These are phyloP conservation scores for Potamarius usumacintae DNA, from an alignment of 2,113 vertebrate genomes.

Conservation along the genomic window DNA sequence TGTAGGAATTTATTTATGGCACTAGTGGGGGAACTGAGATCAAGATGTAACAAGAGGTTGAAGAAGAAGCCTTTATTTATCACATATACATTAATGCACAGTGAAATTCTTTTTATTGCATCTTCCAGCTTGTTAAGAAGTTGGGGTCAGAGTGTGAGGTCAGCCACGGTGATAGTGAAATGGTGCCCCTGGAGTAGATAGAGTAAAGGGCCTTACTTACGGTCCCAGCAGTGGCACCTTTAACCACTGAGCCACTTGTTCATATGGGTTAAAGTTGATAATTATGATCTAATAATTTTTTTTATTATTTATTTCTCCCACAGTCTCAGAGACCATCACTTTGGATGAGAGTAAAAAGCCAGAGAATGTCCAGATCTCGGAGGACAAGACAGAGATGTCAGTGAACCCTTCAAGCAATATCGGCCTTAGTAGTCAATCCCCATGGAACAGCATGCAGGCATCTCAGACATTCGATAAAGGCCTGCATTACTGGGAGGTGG, in stretches of 20 bases:
- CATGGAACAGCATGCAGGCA: conserved; percentile 11
- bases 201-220: not conserved
- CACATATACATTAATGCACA: not conserved
- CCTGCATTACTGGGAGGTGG: conserved; percentile 54
- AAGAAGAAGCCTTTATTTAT: not conserved
- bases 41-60: not conserved
- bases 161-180: not conserved
- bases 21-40: not conserved
- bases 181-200: not conserved
- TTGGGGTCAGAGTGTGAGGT: not conserved
- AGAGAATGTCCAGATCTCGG: conserved; percentile 66
- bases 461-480: conserved; percentile 39
- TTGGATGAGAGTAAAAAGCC: conserved; percentile 69
- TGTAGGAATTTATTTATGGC: not conserved
- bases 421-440: no score
- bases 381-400: conserved; percentile 55
- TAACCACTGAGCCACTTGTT: not conserved
- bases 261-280: not conserved
- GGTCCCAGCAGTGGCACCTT: not conserved
- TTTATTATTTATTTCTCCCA: not conserved
- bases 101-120: not conserved
- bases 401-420: not conserved
- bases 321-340: conserved; percentile 69
- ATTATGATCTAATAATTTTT: not conserved
- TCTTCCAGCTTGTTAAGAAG: not conserved